A percentile compares a stretch with the other conserved stretches of the same genome.
These are phyloP conservation scores for Ceyx erithaca DNA, from an alignment of 2,797 vertebrate species.

Conservation along the genomic window DNA sequence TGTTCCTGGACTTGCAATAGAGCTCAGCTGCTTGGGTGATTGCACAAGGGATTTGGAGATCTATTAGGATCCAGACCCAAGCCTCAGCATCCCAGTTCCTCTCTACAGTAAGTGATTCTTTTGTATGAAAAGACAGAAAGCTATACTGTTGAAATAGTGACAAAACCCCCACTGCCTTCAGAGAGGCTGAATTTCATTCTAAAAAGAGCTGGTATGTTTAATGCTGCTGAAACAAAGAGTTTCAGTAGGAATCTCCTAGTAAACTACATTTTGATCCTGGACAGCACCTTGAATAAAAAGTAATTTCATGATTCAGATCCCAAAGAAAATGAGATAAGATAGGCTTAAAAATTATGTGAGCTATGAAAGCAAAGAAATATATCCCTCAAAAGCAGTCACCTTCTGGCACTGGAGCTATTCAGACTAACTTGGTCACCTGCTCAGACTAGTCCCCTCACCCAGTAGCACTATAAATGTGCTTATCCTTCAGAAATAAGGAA, in stretches of 20 bases:
- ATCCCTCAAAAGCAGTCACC: neutral
- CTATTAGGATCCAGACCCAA: conserved; percentile 17
- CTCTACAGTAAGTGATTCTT: neutral
- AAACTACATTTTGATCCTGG: neutral
- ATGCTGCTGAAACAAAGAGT: neutral
- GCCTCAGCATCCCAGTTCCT: neutral
- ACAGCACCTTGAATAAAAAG: neutral
- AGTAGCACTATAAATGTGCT: neutral
- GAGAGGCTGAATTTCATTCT: neutral
- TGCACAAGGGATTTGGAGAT: conserved; percentile 37
- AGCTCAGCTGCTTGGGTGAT: conserved; percentile 1
- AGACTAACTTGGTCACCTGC: neutral
- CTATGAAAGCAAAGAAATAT: neutral
- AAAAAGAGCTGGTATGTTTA: neutral
- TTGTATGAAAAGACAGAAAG: conserved; percentile 5
- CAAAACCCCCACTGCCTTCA: neutral
- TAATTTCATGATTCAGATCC: neutral
- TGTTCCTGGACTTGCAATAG: neutral
- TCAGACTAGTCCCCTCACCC: neutral
- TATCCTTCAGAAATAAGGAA: neutral
- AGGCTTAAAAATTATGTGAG: neutral
- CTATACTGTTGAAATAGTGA: neutral
- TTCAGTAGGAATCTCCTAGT: neutral
- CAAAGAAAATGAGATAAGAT: neutral
- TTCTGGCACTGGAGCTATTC: neutral